A percentile compares a stretch with the other conserved stretches of the same genome.
These are phyloP conservation scores for Tragelaphus scriptus DNA, from an alignment of 2,113 vertebrate species.

Conservation along the genomic window DNA sequence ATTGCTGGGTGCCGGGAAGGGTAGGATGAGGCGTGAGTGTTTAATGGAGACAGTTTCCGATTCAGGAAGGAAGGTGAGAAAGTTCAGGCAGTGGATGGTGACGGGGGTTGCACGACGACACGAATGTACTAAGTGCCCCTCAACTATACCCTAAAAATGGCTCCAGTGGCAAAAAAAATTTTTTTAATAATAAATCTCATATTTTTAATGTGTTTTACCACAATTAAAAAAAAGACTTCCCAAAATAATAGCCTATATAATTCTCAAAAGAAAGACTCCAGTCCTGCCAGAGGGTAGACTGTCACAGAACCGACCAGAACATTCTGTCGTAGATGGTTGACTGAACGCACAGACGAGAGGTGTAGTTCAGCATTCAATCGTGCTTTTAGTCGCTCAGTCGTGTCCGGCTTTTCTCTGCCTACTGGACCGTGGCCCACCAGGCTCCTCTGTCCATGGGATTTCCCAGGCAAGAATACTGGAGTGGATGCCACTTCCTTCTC, in stretches of 20 bases:
- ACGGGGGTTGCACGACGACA: accelerated
- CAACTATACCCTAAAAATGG: not conserved
- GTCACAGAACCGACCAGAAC: accelerated
- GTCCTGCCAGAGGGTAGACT: not conserved
- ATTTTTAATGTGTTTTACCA: not conserved
- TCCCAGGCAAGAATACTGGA: not conserved
- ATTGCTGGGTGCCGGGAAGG: not conserved
- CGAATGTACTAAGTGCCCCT: not conserved
- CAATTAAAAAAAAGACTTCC: not conserved
- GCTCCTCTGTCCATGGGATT: not conserved
- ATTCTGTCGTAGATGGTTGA: not conserved
- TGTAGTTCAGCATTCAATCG: not conserved
- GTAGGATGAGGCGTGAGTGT: accelerated
- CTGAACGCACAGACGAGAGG: not conserved
- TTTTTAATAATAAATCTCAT: not conserved
- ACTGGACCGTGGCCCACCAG: accelerated
- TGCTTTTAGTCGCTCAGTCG: accelerated
- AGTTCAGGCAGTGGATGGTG: not conserved
- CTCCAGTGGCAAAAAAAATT: not conserved
- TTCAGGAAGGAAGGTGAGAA: not conserved
- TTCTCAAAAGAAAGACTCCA: not conserved
- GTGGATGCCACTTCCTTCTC: not conserved
- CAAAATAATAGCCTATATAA: not conserved
- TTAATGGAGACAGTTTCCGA: not conserved
- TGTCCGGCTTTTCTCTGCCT: not conserved